Percentiles rank a stretch among this genome's conserved stretches.
Evolutionary conservation across 2,113 vertebrate species (phyloP).

Genomic region (Poeciliopsis turrubarensis): DNA sequence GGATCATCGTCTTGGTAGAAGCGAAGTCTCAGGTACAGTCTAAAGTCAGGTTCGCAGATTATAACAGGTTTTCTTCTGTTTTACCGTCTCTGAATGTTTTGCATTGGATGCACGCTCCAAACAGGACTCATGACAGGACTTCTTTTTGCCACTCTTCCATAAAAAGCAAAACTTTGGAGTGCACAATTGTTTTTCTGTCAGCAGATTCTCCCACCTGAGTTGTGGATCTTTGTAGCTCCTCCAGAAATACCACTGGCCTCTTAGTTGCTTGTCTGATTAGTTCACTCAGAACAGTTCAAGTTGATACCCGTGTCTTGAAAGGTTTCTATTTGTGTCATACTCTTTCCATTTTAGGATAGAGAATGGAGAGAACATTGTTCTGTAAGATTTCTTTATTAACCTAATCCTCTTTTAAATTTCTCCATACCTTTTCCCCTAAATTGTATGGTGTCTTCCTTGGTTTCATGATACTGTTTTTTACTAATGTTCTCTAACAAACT

Average conservation of each 20-base stretch:
- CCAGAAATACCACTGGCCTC: no score
- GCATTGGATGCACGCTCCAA: not conserved
- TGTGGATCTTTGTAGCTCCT: no score
- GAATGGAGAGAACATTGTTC: no score
- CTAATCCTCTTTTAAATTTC: not conserved
- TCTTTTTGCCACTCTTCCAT: not conserved
- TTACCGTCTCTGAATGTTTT: not conserved
- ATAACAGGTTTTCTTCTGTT: not conserved
- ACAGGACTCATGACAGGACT: not conserved
- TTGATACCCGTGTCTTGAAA: not conserved
- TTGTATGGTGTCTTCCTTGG: not conserved
- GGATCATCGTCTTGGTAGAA: not conserved
- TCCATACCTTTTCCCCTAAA: not conserved
- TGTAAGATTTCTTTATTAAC: no score
- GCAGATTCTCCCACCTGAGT: not conserved
- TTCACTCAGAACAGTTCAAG: not conserved
- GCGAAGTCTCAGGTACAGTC: not conserved
- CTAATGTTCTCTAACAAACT: not conserved
- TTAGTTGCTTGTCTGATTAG: not conserved
- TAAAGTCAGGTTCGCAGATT: not conserved
- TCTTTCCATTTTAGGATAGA: not conserved
- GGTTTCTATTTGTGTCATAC: not conserved
- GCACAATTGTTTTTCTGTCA: not conserved
- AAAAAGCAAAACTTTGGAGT: not conserved
- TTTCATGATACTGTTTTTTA: not conserved